Evolutionary conservation across 2,797 vertebrate species (phyloP), one percentile per base, ranked within the genome.

Genomic region (Ptychadena robeensis): DNA sequence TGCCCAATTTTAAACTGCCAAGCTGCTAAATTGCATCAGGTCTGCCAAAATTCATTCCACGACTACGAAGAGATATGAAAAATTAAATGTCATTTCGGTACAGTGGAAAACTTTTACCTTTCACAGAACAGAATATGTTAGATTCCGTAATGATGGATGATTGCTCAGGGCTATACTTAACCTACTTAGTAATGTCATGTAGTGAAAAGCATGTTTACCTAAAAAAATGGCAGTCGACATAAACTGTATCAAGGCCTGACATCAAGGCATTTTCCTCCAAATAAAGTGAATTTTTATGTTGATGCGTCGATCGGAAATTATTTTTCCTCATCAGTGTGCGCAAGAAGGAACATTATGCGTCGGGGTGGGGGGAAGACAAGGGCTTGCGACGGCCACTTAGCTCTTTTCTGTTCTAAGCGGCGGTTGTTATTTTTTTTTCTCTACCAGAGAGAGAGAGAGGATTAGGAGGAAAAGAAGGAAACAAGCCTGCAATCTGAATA

Each of bases 1-100:
- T 97, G 97, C 96, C 98, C 97, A 98, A 99, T 99, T 99, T 98
- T 97, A 98, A 98, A 96, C 97, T 98, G 96, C 97, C 97, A 98
- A 96, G 96, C 97, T 98, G 96, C 96, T 99, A 98, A 98, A 99
- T 99, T 98, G 98, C 97, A 98, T 98, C 96, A 98, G 96, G 96
- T 97, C 96, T 98, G 98, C 98, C 98, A 99, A 99, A 98, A 99
- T 98, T 98, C 97, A 98, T 98, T 97, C 96, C 95, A 96, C 96
- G 96, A 98, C 96, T 96, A 96, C 92, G 93, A 97, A 96, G 96
- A 98, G 97, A 98, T 98, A 97, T 98, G 97, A 98, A 98, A 98
- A 98, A 99, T 99, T 98, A 98, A 99, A 98, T 97, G 97, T 98
- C 97, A 98, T 96, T 94, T 94, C 93, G 90, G 96, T 96, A 96